phyloP scores from a whole-genome alignment of 2,888 invertebrate genomes.

The Drosophila kuntzei region DNA sequence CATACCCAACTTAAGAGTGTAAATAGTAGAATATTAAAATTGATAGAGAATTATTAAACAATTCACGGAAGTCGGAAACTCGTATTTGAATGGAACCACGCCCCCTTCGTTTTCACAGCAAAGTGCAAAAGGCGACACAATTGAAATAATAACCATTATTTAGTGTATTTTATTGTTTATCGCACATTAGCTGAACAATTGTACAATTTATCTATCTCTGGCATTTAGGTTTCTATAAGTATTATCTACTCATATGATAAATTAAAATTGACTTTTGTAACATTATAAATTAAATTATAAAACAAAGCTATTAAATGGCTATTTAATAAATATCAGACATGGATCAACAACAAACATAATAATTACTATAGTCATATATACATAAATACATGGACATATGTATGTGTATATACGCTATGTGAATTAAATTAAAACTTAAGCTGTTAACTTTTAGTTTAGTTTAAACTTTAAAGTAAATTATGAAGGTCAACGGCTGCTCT shows the following conservation, averaged over 20 bases:
- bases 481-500: constrained; percentile 53
- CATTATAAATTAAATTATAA: constrained; percentile 63
- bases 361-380: constrained; percentile 42
- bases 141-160: constrained; percentile 20
- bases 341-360: constrained; percentile 72
- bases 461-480: constrained; percentile 37
- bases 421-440: constrained; percentile 56
- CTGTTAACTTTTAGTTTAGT: constrained; percentile 12
- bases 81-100: background rate
- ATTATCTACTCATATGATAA: constrained; percentile 18
- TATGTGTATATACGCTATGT: constrained; percentile 31
- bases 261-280: constrained; percentile 57
- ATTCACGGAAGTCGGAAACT: constrained; percentile 6
- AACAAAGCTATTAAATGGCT: constrained; percentile 67
- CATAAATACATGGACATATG: constrained; percentile 21
- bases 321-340: constrained; percentile 79
- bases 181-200: constrained; percentile 30
- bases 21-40: background rate
- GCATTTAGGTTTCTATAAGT: constrained; percentile 1
- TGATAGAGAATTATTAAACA: background rate
- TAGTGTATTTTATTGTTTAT: constrained; percentile 64
- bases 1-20: constrained; percentile 1
- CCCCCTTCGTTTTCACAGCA: background rate
- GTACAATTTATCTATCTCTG: constrained; percentile 22
- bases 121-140: constrained; percentile 4